Base-by-base conservation (phyloP, 2,113 vertebrate species). In the Sorex fumeus region DNA sequence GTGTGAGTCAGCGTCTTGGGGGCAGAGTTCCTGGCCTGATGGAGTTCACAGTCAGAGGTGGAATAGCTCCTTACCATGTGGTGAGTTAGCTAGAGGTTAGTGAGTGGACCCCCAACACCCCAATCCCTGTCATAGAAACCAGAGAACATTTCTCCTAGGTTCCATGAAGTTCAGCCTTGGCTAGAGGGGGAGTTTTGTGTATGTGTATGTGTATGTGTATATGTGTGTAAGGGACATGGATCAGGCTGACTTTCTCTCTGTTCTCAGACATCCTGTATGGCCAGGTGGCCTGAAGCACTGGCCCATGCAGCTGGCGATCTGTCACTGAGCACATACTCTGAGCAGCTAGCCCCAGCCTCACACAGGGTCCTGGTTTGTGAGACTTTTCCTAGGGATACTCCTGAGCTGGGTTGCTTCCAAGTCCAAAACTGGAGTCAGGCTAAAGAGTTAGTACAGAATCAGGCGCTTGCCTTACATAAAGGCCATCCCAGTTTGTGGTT, bases 1-100 rank as follows among this genome's bases (percentile, higher is more conserved):
- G 69, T 6, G 3, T 90, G 91, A 91, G 27, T 81, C 92, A 96
- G 84, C 72, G 47, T 47, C 70, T 84, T 43, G 70, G 72, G 71
- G 57, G 83, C 12, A 84, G 84, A 81, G 88, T 88, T 81, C 57
- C 89, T 86, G 50, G 76, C 28, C 32, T 80, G 67, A 28, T 79
- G 30, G 34, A 79, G 57, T 91, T 93, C 70, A 34, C 8, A 40
- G 25, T 81, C 36, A 79, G 87, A 66, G 64, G 23, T 36, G 27
- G 57, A 83, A 45, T 32, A 13, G 13, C 25, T 45, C 47, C 47
- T 75, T 83, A 66, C 23, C 2, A n/a, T 40, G 7, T 40, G 40
- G 40, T 40, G 4, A 40, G 40, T 40, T 40, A 40, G 40, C 40
- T 40, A 45, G 16, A 43, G 15, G 25, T 40, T n/a, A 47, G 28